Base-by-base conservation (phyloP, 1,140 invertebrate species). In the Drosophila nigromelanica region DNA sequence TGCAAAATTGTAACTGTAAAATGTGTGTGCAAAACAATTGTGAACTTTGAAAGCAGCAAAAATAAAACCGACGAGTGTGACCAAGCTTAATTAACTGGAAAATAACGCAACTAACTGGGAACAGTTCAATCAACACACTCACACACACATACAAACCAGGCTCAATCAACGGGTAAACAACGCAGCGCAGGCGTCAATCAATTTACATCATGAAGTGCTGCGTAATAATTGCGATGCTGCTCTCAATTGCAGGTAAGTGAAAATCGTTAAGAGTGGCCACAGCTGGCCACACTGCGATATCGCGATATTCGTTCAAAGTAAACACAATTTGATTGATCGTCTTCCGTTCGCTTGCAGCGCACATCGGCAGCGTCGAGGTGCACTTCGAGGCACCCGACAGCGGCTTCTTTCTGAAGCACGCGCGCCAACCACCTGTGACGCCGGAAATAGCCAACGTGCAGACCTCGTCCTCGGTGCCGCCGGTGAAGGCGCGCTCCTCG, bases 341-440 rank as follows among this genome's bases (percentile, higher is more conserved):
- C 14, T 35, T 35, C 43, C 18, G 37, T n/a, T 58, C 18, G 3
- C 10, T 27, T 68, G 33, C 47, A 76, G 73, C 50, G 48, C 73
- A 62, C 54, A 61, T 60, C 42, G 12, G 18, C 21, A 37, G 27
- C 35, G 96, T 98, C 43, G 96, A 97, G 93, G 96, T 98, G 67
- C 96, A 97, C 91, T 97, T 98, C 85, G 97, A 98, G 92, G 96
- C 96, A 89, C 96, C 97, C 83, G 96, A 98, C 89, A 96, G 96
- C 54, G 97, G 97, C 15, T 98, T 98, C 92, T 98, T 98, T 90
- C 92, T 98, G 67, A 96, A 96, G 89, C 96, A 97, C 86, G 94
- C 94, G 42, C 92, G 95, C 72, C 95, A 95, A 89, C 94, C 92
- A 89, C 94, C 92, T 73, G 83, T 91, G 43, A 78, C 85, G 43